These are phyloP conservation scores for Brachypodius melanocephalos DNA, from an alignment of 2,113 vertebrate species.

Conservation along the genomic window DNA sequence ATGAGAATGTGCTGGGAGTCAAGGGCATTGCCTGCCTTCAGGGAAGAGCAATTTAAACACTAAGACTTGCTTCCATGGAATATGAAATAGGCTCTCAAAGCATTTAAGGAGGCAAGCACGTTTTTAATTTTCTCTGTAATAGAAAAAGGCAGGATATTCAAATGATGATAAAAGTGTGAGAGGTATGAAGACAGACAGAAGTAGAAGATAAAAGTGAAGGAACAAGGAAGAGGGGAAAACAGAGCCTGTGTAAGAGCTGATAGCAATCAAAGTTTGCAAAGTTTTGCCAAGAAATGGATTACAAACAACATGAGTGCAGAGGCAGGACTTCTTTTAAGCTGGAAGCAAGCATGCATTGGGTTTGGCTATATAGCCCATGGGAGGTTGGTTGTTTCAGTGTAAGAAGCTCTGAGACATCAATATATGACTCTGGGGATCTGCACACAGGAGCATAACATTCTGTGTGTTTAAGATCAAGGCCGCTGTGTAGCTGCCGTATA, in stretches of 20 bases:
- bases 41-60: not conserved
- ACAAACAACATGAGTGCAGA: not conserved
- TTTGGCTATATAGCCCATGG: not conserved
- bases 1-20: not conserved
- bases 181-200: not conserved
- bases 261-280: not conserved
- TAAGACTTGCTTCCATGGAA: not conserved
- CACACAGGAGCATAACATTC: not conserved
- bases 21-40: conserved; percentile 1
- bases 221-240: not conserved
- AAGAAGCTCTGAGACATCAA: not conserved
- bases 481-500: rapidly evolving
- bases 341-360: not conserved
- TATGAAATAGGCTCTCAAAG: conserved; percentile 2
- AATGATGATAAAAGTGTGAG: not conserved
- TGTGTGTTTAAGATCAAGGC: not conserved
- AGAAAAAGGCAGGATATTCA: not conserved
- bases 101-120: not conserved
- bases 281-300: not conserved
- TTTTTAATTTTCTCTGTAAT: conserved; percentile 29
- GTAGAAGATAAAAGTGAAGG: not conserved
- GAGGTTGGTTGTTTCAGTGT: not conserved
- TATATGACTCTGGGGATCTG: not conserved
- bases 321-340: not conserved
- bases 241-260: not conserved